Evolutionary conservation across 2,797 vertebrate genomes (phyloP).

Genomic region (Valencia hispanica): DNA sequence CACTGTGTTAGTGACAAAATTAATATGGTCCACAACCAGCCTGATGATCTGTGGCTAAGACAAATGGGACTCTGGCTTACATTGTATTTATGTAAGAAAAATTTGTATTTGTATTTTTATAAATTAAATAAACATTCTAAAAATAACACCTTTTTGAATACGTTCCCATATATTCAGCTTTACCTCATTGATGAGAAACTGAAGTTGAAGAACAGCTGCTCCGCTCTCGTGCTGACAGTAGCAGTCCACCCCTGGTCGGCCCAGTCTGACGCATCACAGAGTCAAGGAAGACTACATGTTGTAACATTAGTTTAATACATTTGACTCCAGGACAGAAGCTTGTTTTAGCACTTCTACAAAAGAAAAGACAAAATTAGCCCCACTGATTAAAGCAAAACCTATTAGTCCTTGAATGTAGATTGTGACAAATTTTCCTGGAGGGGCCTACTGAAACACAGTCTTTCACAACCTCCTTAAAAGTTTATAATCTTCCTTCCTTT

Average conservation of each 20-base stretch:
- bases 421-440: not conserved
- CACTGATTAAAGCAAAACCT: not conserved
- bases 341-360: not conserved
- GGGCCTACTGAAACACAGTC: not conserved
- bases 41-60: not conserved
- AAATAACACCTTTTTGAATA: not conserved
- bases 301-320: not conserved
- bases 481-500: not conserved
- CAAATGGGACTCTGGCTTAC: not conserved
- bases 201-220: constrained; percentile 93
- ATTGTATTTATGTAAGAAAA: not conserved
- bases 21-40: not conserved
- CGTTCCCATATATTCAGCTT: constrained; percentile 50
- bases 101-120: not conserved
- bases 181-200: constrained; percentile 99
- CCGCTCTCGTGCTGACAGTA: constrained; percentile 95
- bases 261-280: constrained; percentile 88
- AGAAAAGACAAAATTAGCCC: not conserved
- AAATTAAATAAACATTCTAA: not conserved
- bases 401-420: not conserved
- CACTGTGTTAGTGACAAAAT: not conserved
- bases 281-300: constrained; percentile 85
- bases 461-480: not conserved
- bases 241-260: constrained; percentile 95
- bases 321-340: not conserved